A percentile compares a stretch with the other conserved stretches of the same genome.
Conservation (phyloP, 2,113 vertebrate genomes). For the Lepus timidus region DNA sequence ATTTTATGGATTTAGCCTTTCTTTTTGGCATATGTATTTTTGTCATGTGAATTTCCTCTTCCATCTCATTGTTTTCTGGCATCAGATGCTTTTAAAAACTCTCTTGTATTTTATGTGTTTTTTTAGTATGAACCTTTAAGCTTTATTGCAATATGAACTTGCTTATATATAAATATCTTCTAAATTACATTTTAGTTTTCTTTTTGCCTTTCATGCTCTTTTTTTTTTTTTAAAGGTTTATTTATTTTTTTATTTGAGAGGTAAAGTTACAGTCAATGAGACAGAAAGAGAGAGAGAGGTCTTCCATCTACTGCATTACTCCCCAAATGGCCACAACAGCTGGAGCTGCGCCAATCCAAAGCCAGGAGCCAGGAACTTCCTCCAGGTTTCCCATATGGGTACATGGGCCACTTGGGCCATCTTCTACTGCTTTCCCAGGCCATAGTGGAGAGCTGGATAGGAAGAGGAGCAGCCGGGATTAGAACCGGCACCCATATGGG, state of each 20-base stretch:
- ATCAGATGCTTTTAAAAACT: background rate
- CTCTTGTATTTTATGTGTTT: background rate
- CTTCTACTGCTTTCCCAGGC: no score
- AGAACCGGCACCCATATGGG: no score
- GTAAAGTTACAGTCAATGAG: no score
- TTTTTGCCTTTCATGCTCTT: background rate
- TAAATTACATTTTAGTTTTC: conserved; percentile 34
- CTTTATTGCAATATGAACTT: background rate
- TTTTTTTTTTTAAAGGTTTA: background rate
- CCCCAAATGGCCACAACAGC: no score
- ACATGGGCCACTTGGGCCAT: no score
- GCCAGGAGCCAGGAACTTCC: no score
- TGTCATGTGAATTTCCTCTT: background rate
- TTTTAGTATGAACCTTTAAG: conserved; percentile 32
- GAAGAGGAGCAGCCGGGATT: no score
- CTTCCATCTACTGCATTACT: no score
- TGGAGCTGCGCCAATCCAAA: no score
- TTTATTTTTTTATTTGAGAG: no score
- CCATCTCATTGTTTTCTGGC: background rate
- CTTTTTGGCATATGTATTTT: background rate
- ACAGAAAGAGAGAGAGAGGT: background rate
- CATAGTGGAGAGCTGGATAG: no score
- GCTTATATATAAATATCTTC: conserved; percentile 43
- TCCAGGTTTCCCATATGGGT: no score
- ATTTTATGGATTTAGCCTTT: background rate